These are phyloP conservation scores for Bos indicus DNA, from an alignment of 2,113 vertebrate genomes.

Conservation along the genomic window DNA sequence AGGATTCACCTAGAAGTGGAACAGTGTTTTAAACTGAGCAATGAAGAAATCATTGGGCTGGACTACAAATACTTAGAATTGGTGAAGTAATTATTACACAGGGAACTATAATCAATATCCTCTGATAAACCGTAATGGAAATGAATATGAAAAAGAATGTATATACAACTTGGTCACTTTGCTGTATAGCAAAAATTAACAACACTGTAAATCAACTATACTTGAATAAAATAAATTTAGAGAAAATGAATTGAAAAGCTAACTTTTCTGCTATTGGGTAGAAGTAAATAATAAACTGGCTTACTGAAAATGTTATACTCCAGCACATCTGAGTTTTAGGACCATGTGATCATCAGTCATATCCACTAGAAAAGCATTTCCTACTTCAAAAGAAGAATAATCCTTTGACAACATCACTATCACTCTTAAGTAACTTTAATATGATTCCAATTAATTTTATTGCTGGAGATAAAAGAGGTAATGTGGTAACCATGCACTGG, in stretches of 20 bases:
- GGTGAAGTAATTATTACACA: background rate
- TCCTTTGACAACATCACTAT: background rate
- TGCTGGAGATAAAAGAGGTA: conserved; percentile 42
- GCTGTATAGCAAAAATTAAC: background rate
- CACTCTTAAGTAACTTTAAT: conserved; percentile 1
- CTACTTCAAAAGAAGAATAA: background rate
- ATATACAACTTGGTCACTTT: background rate
- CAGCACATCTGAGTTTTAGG: background rate
- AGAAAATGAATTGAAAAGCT: background rate
- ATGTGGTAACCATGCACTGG: background rate
- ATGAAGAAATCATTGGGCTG: background rate
- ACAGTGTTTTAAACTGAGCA: background rate
- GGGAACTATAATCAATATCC: background rate
- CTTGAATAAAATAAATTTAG: background rate
- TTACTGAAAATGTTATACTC: background rate
- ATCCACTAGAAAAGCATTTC: background rate
- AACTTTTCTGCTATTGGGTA: background rate
- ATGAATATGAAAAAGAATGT: background rate
- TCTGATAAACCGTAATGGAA: background rate
- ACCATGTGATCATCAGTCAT: background rate
- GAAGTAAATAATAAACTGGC: background rate
- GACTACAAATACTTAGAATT: background rate
- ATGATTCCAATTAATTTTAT: conserved; percentile 32
- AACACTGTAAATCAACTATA: background rate
- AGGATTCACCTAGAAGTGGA: background rate